Evolutionary conservation across 2,888 invertebrate genomes (phyloP).

Genomic region (Drosophila incognita): DNA sequence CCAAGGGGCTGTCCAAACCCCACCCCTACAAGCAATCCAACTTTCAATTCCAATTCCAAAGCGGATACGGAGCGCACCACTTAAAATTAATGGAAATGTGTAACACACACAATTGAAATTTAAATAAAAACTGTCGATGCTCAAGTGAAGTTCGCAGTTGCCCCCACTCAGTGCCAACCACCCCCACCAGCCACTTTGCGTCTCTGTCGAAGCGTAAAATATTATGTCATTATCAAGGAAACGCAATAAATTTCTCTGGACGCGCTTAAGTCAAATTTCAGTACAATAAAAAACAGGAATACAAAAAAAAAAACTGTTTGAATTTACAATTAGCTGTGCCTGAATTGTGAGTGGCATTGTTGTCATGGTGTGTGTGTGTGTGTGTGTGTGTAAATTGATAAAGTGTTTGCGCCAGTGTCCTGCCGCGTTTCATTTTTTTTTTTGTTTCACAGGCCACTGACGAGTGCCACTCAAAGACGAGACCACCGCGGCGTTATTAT

Average conservation of each 20-base stretch:
- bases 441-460: slow-evolving; percentile 69
- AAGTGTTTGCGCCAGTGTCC: slow-evolving; percentile 71
- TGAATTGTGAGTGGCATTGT: slow-evolving; percentile 49
- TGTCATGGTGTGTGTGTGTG: slow-evolving; percentile 62
- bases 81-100: slow-evolving; percentile 81
- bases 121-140: slow-evolving; percentile 67
- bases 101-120: slow-evolving; percentile 66
- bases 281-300: slow-evolving; percentile 39
- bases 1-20: slow-evolving; percentile 33
- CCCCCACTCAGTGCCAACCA: slow-evolving; percentile 20
- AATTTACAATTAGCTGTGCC: slow-evolving; percentile 79
- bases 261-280: slow-evolving; percentile 73
- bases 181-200: neutral
- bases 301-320: slow-evolving; percentile 57
- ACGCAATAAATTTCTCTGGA: slow-evolving; percentile 74
- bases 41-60: slow-evolving; percentile 40
- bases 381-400: slow-evolving; percentile 68
- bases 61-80: slow-evolving; percentile 58
- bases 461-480: slow-evolving; percentile 66
- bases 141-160: slow-evolving; percentile 43
- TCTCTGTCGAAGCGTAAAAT: slow-evolving; percentile 80
- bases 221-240: slow-evolving; percentile 81
- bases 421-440: slow-evolving; percentile 57
- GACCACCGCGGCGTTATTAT: slow-evolving; percentile 80
- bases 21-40: slow-evolving; percentile 15